A percentile compares a stretch with the other conserved stretches of the same genome.
Conservation (phyloP, 2,888 invertebrate species). For the Drosophila rubida region DNA sequence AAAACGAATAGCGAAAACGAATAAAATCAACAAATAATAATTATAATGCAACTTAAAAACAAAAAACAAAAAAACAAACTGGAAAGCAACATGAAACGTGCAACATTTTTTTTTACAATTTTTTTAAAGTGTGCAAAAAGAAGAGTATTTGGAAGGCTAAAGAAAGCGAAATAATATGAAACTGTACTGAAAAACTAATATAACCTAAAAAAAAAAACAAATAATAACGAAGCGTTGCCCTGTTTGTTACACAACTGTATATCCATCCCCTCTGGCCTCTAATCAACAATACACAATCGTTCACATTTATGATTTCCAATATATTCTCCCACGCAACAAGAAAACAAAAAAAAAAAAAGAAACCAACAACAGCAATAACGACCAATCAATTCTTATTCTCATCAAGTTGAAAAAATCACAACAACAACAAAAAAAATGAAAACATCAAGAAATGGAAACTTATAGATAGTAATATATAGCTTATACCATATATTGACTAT, state of each 20-base stretch:
- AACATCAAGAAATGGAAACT: conserved; percentile 22
- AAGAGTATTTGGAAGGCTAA: conserved; percentile 13
- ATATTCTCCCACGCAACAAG: conserved; percentile 10
- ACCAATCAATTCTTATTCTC: conserved; percentile 25
- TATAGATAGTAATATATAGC: conserved; percentile 43
- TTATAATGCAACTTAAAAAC: too few relatives aligned
- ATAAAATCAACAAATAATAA: conserved; percentile 1
- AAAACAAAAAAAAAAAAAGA: conserved; percentile 2
- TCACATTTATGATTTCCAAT: conserved; percentile 47
- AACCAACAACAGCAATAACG: conserved; percentile 15
- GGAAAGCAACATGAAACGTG: conserved; percentile 32
- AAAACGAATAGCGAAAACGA: conserved; percentile 1
- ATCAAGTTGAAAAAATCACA: conserved; percentile 24
- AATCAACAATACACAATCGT: conserved; percentile 38
- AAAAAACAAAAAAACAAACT: conserved; percentile 2
- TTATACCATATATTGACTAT: conserved; percentile 52
- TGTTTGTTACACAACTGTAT: conserved; percentile 44
- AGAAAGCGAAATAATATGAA: conserved; percentile 32
- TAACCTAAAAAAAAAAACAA: conserved; percentile 20
- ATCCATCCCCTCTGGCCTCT: conserved; percentile 41
- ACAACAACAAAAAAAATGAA: conserved; percentile 12
- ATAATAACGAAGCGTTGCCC: conserved; percentile 66
- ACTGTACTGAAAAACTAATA: conserved; percentile 33
- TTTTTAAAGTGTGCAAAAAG: conserved; percentile 35
- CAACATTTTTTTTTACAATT: conserved; percentile 41